phyloP scores from a whole-genome alignment of 2,888 invertebrate genomes.

The Aspidiotus destructor region DNA sequence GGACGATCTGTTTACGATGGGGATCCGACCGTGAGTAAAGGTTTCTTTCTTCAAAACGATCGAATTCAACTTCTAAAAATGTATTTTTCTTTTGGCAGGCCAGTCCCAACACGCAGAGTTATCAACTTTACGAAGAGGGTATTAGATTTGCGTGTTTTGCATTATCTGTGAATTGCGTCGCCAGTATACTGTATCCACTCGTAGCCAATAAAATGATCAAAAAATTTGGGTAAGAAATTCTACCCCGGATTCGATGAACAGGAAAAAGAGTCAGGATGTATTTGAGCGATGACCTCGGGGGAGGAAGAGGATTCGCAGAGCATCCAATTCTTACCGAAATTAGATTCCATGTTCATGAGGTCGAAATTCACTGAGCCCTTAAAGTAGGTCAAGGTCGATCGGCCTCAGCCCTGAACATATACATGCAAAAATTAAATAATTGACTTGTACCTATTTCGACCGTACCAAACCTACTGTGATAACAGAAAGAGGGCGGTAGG shows the following conservation, averaged over 20 bases:
- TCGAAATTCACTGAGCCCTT: too few relatives aligned
- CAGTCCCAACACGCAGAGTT: slow-evolving; percentile 53
- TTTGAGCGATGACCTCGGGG: too few relatives aligned
- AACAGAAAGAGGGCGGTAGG: too few relatives aligned
- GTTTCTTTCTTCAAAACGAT: neutral
- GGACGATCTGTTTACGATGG: slow-evolving; percentile 84
- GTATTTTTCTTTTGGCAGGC: slow-evolving; percentile 42
- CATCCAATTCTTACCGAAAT: too few relatives aligned
- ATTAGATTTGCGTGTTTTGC: slow-evolving; percentile 94
- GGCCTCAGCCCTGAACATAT: too few relatives aligned
- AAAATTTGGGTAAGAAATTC: slow-evolving; percentile 45
- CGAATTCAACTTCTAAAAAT: neutral
- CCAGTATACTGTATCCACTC: slow-evolving; percentile 85
- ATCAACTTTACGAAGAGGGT: slow-evolving; percentile 73
- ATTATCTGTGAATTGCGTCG: slow-evolving; percentile 89
- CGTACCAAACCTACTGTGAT: too few relatives aligned
- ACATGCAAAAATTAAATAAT: too few relatives aligned
- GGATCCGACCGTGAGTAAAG: slow-evolving; percentile 57
- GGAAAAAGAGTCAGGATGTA: neutral
- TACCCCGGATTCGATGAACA: neutral
- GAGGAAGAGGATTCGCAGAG: too few relatives aligned
- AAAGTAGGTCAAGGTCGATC: too few relatives aligned
- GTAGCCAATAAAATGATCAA: slow-evolving; percentile 77
- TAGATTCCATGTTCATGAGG: too few relatives aligned
- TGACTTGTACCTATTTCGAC: too few relatives aligned